Evolutionary conservation across 2,797 vertebrate species (phyloP).

Genomic region (Betta splendens): DNA sequence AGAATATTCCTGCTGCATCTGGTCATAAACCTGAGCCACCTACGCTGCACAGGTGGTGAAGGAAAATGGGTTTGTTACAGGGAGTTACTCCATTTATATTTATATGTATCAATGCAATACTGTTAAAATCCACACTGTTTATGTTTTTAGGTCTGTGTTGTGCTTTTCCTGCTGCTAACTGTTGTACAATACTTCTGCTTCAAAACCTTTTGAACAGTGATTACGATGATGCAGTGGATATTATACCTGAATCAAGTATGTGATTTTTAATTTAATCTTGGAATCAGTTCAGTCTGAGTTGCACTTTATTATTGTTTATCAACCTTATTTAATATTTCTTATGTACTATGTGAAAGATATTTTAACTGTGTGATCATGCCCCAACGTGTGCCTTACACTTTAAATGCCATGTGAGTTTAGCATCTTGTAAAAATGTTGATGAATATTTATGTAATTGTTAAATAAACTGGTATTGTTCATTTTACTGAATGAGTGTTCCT

Average conservation of each 20-base stretch:
- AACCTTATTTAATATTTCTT: conserved; percentile 12
- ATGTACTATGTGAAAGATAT: conserved; percentile 16
- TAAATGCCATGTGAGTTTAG: conserved; percentile 25
- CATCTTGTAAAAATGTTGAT: conserved; percentile 24
- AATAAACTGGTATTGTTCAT: conserved; percentile 51
- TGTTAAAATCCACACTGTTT: conserved; percentile 16
- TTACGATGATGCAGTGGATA: neutral
- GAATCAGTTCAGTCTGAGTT: conserved; percentile 28
- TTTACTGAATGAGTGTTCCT: conserved; percentile 6
- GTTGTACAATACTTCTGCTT: neutral
- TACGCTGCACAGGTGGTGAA: conserved; percentile 25
- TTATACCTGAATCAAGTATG: neutral
- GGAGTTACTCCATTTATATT: conserved; percentile 53
- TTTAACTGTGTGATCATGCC: conserved; percentile 3
- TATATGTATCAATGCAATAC: conserved; percentile 58
- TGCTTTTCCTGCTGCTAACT: conserved; percentile 8
- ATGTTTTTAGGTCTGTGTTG: conserved; percentile 23
- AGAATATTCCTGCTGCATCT: conserved; percentile 40
- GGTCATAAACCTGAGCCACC: conserved; percentile 21
- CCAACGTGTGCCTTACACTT: conserved; percentile 26
- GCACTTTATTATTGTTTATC: conserved; percentile 30
- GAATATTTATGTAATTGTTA: conserved; percentile 35
- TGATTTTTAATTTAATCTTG: conserved; percentile 21
- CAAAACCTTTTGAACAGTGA: neutral
- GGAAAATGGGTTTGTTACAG: conserved; percentile 30